A percentile compares a stretch with the other conserved stretches of the same genome.
These are phyloP conservation scores for Dicranocentrus wangi DNA, from an alignment of 2,888 invertebrate genomes.

Conservation along the genomic window DNA sequence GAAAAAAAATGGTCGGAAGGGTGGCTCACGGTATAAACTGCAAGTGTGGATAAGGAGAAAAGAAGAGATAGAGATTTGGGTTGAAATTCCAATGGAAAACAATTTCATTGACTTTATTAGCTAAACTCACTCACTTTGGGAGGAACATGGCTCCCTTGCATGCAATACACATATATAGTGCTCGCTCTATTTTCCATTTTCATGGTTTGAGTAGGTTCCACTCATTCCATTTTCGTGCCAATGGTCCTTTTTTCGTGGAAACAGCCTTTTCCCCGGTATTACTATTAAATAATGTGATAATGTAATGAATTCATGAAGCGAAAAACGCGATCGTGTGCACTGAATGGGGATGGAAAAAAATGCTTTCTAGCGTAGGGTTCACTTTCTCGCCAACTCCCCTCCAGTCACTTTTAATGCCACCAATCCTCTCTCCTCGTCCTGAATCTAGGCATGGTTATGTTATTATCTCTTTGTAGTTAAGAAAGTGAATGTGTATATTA, in stretches of 20 bases:
- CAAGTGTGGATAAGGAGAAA: neutral
- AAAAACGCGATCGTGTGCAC: conserved; percentile 11
- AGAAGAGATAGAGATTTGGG: conserved; percentile 51
- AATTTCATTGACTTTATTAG: conserved; percentile 71
- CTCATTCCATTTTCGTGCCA: conserved; percentile 4
- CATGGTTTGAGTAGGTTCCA: neutral
- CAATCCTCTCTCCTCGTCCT: neutral
- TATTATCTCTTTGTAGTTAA: conserved; percentile 50
- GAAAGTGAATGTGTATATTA: conserved; percentile 50
- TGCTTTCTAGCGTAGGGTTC: neutral
- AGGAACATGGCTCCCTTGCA: neutral
- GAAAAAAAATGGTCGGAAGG: conserved; percentile 41
- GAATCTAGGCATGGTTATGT: conserved; percentile 45
- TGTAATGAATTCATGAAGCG: conserved; percentile 37
- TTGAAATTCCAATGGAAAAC: conserved; percentile 63
- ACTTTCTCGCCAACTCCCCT: conserved; percentile 4
- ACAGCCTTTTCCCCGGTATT: conserved; percentile 40
- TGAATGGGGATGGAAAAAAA: too few species aligned
- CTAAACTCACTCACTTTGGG: conserved; percentile 23
- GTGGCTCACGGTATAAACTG: conserved; percentile 26
- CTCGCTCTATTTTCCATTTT: neutral
- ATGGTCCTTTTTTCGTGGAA: conserved; percentile 34
- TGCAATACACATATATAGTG: neutral
- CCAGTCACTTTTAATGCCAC: neutral
- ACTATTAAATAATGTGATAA: conserved; percentile 59